phyloP scores from a whole-genome alignment of 2,113 vertebrate genomes.

The Tinamus guttatus region DNA sequence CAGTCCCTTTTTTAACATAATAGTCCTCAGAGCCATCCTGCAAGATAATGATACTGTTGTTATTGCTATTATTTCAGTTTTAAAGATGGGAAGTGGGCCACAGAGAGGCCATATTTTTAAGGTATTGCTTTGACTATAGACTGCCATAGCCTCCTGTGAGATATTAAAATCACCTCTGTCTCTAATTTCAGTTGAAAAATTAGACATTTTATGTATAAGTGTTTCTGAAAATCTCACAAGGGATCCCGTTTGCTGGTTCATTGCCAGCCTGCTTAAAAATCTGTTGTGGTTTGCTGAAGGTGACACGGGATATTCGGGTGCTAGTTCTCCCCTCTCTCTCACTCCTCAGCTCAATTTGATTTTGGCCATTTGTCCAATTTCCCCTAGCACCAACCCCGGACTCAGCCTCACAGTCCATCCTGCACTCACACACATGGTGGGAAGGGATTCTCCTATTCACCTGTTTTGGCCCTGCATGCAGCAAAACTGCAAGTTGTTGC shows the following conservation, averaged over 20 bases:
- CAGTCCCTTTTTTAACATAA: background rate
- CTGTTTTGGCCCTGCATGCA: background rate
- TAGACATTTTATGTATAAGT: background rate
- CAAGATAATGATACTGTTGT: background rate
- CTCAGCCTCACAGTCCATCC: background rate
- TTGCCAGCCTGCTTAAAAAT: background rate
- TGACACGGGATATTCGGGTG: background rate
- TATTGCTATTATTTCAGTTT: background rate
- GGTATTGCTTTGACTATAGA: background rate
- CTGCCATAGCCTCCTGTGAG: background rate
- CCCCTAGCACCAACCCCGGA: background rate
- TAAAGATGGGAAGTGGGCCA: background rate
- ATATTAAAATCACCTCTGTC: constrained; percentile 13
- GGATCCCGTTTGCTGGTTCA: background rate
- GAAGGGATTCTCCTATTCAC: background rate
- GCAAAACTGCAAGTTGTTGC: background rate
- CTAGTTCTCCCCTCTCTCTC: background rate
- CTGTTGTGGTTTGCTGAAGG: constrained; percentile 10
- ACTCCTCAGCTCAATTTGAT: background rate
- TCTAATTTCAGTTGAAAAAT: constrained; percentile 27
- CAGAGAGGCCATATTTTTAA: background rate
- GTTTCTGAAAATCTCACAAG: background rate
- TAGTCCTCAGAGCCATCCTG: background rate
- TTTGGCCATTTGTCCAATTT: background rate
- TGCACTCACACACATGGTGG: fast-evolving